phyloP scores from a whole-genome alignment of 2,113 vertebrate species.

The Sinosuthora webbiana region DNA sequence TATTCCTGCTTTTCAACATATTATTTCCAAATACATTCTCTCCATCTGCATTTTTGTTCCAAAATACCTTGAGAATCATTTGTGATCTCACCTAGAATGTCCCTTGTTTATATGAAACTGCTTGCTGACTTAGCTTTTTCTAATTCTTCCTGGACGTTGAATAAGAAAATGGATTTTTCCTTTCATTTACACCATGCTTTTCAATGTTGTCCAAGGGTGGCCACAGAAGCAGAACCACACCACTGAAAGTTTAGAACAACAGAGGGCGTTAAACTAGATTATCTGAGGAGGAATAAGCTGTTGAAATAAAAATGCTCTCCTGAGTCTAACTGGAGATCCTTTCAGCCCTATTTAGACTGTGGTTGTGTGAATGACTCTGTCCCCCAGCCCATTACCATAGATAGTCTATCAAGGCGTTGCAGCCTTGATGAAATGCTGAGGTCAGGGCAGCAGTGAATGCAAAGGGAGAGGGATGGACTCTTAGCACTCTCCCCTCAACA shows the following conservation, averaged over 20 bases:
- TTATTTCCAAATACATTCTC: background rate
- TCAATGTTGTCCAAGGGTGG: background rate
- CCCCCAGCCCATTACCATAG: no score
- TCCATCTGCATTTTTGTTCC: background rate
- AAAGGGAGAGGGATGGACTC: background rate
- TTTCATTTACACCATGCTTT: background rate
- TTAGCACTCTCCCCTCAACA: background rate
- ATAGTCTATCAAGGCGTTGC: background rate
- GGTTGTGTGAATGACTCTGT: background rate
- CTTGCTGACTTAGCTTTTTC: background rate
- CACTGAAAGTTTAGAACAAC: background rate
- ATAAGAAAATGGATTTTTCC: background rate
- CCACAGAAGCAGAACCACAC: background rate
- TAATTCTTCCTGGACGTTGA: conserved; percentile 24
- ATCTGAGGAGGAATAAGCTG: background rate
- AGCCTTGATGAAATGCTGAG: background rate
- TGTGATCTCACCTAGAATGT: no score
- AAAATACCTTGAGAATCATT: conserved; percentile 21
- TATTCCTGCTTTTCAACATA: background rate
- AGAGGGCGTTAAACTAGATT: background rate
- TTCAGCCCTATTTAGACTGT: background rate
- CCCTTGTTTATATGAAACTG: background rate
- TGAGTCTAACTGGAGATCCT: background rate
- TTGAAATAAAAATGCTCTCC: background rate
- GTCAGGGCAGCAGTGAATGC: background rate